Percentiles rank a stretch among this genome's conserved stretches.
Conservation (phyloP, 2,797 vertebrate genomes). For the Melanotaenia pygmaea region DNA sequence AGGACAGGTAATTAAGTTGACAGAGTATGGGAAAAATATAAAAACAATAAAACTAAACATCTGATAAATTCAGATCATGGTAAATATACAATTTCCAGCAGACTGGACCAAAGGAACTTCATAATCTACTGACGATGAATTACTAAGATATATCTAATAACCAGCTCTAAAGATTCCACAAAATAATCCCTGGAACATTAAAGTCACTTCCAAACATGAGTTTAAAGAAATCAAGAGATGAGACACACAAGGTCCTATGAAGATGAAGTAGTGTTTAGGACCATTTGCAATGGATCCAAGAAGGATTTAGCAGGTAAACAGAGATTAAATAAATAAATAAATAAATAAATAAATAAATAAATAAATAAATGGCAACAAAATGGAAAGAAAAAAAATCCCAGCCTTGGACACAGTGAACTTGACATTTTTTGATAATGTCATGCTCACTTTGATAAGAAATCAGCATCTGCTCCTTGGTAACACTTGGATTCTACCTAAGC, state of each 20-base stretch:
- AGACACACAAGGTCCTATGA: not conserved
- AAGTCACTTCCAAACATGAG: not conserved
- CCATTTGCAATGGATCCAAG: not conserved
- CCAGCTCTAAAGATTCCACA: not conserved
- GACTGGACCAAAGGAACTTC: not conserved
- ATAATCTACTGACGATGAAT: not conserved
- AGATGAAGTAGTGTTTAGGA: not conserved
- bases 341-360: not conserved
- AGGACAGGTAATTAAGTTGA: conserved; percentile 1
- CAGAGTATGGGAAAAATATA: not conserved
- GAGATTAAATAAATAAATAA: not conserved
- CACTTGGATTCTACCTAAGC: not conserved
- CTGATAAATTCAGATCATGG: not conserved
- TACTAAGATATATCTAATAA: conserved; percentile 1
- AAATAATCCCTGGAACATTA: not conserved
- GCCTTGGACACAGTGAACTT: too few species aligned
- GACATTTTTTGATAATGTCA: not conserved
- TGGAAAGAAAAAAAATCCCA: not conserved
- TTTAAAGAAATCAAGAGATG: conserved; percentile 3
- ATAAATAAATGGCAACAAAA: not conserved
- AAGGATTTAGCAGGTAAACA: not conserved
- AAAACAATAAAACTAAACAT: not conserved
- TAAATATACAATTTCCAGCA: not conserved
- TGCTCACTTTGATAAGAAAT: not conserved
- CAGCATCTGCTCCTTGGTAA: not conserved